Evolutionary conservation across 2,888 invertebrate species (phyloP).

Genomic region (Tinea trinotella): DNA sequence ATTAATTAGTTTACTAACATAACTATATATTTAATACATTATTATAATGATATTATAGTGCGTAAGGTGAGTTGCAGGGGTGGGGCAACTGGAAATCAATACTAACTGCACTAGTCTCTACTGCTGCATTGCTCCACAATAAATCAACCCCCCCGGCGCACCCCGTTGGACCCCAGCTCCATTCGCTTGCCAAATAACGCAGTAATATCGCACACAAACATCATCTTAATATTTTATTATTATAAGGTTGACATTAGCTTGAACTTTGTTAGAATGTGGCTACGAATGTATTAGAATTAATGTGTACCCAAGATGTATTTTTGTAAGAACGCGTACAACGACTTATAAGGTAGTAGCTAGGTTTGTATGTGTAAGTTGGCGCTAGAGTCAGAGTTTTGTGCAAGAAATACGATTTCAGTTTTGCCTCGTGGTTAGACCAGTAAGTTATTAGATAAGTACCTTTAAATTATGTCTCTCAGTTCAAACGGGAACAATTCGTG

Average conservation of each 20-base stretch:
- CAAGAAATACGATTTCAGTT: slow-evolving; percentile 1
- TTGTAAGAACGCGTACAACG: slow-evolving; percentile 15
- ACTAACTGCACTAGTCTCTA: slow-evolving; percentile 65
- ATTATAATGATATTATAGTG: slow-evolving; percentile 29
- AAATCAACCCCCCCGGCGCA: slow-evolving; percentile 50
- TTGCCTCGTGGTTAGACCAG: neutral
- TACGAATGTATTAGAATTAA: slow-evolving; percentile 40
- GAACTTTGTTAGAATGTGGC: slow-evolving; percentile 26
- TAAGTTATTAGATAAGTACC: neutral
- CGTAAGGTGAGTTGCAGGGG: slow-evolving; percentile 56
- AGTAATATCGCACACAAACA: slow-evolving; percentile 28
- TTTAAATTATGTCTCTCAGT: neutral
- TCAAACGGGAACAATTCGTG: neutral
- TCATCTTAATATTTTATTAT: slow-evolving; percentile 31
- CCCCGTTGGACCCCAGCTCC: slow-evolving; percentile 30
- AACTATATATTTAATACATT: neutral
- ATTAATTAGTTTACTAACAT: neutral
- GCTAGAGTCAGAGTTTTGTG: neutral
- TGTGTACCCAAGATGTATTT: slow-evolving; percentile 25
- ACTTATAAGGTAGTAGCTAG: slow-evolving; percentile 8
- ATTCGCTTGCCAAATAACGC: slow-evolving; percentile 46
- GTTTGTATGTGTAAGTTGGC: slow-evolving; percentile 14
- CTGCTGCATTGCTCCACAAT: slow-evolving; percentile 69
- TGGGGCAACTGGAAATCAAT: slow-evolving; percentile 67
- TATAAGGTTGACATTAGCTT: neutral